These are phyloP conservation scores for Micropterix aruncella DNA, from an alignment of 2,888 invertebrate genomes.

Conservation along the genomic window DNA sequence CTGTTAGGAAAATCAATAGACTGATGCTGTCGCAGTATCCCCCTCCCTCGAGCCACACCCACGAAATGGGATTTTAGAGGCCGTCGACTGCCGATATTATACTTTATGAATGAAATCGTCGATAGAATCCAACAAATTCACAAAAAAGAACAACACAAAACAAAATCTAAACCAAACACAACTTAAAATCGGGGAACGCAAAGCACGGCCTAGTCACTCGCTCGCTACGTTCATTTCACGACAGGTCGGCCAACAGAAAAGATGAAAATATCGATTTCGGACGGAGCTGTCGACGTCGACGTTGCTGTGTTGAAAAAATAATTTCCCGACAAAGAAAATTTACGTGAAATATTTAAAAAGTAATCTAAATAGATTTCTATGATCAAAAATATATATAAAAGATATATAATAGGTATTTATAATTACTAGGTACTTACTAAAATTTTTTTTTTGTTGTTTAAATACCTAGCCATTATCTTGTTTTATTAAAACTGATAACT, in stretches of 20 bases:
- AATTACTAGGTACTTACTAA: too few species aligned
- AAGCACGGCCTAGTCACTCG: conserved; percentile 11
- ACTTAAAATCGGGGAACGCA: conserved; percentile 11
- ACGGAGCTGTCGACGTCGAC: background rate
- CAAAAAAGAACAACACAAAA: conserved; percentile 4
- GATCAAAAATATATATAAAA: too few species aligned
- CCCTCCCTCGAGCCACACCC: background rate
- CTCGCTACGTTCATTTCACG: conserved; percentile 11
- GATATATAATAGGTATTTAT: too few species aligned
- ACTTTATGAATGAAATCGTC: background rate
- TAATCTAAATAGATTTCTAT: too few species aligned
- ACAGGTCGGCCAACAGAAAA: conserved; percentile 8
- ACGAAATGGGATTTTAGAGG: background rate
- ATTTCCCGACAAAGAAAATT: background rate
- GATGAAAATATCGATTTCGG: background rate
- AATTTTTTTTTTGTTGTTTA: too few species aligned
- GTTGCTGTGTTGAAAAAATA: background rate
- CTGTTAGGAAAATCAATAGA: conserved; percentile 42
- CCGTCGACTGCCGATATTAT: background rate
- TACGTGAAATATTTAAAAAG: background rate
- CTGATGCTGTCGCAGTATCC: conserved; percentile 25
- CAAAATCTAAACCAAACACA: conserved; percentile 12
- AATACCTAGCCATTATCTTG: too few species aligned
- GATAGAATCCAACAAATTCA: background rate
- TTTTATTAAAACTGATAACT: too few species aligned